Evolutionary conservation across 1,140 invertebrate genomes (phyloP).

Genomic region (Oncopeltus fasciatus): DNA sequence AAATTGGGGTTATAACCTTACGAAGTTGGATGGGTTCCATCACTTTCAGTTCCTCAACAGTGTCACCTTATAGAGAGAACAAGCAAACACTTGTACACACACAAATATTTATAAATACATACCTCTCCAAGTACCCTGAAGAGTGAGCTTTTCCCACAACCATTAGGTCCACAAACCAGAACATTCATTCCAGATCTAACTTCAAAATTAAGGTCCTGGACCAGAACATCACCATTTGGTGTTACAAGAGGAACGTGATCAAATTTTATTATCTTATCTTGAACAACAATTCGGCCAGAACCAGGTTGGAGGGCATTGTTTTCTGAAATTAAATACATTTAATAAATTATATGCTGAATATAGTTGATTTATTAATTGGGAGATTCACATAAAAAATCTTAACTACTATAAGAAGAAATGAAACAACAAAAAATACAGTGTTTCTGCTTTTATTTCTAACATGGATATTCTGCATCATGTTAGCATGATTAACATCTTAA

Average conservation of each 20-base stretch:
- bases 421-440: too few species aligned
- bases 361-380: not conserved
- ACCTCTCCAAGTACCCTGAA: conserved; percentile 86
- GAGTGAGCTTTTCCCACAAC: conserved; percentile 89
- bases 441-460: too few species aligned
- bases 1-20: too few species aligned
- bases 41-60: too few species aligned
- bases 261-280: conserved; percentile 87
- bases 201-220: conserved; percentile 79
- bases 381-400: not conserved
- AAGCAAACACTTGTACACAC: too few species aligned
- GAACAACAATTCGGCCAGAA: conserved; percentile 62
- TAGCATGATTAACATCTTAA: too few species aligned
- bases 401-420: not conserved
- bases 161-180: conserved; percentile 91
- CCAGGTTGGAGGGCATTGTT: conserved; percentile 40
- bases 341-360: not conserved
- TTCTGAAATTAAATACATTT: conserved; percentile 3
- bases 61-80: too few species aligned
- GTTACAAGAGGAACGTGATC: conserved; percentile 87
- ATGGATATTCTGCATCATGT: too few species aligned
- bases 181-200: conserved; percentile 92
- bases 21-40: too few species aligned
- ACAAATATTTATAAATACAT: conserved; percentile 22
- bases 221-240: conserved; percentile 89